Evolutionary conservation across 2,797 vertebrate genomes (phyloP).

Genomic region (Catostomus latipinnis): DNA sequence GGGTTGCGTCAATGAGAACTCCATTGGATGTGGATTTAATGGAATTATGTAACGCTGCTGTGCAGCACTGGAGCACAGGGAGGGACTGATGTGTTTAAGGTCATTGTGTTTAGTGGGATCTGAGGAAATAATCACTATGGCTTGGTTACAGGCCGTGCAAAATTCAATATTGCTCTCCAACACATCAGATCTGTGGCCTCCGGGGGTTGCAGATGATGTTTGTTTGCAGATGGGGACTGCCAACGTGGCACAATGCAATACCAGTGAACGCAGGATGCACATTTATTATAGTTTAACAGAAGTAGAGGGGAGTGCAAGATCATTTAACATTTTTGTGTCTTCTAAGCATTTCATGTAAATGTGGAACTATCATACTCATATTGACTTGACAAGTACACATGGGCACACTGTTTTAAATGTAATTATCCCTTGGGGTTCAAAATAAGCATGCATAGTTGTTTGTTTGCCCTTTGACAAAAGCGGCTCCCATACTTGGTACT

Average conservation of each 20-base stretch:
- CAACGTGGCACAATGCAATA: constrained; percentile 41
- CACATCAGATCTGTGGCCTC: constrained; percentile 22
- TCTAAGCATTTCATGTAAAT: neutral
- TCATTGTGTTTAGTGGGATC: constrained; percentile 46
- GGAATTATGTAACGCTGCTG: constrained; percentile 58
- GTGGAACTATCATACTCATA: neutral
- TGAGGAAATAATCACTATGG: constrained; percentile 60
- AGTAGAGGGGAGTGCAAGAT: neutral
- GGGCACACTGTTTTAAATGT: neutral
- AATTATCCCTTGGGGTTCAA: constrained; percentile 9
- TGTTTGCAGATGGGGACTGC: constrained; percentile 56
- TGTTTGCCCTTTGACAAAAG: constrained; percentile 38
- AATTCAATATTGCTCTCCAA: constrained; percentile 66
- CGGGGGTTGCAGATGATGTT: constrained; percentile 48
- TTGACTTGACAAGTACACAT: neutral
- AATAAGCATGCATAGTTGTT: constrained; percentile 28
- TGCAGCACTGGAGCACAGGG: constrained; percentile 28
- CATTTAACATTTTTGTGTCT: neutral
- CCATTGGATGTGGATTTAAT: constrained; percentile 49
- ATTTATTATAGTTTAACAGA: constrained; percentile 49
- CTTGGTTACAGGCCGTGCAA: constrained; percentile 56
- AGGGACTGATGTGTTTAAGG: constrained; percentile 20
- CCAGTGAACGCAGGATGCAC: constrained; percentile 64
- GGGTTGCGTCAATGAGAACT: constrained; percentile 43
- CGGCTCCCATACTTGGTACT: constrained; percentile 22